These are phyloP conservation scores for Blastobasis lacticolella DNA, from an alignment of 2,888 invertebrate species.

Conservation along the genomic window DNA sequence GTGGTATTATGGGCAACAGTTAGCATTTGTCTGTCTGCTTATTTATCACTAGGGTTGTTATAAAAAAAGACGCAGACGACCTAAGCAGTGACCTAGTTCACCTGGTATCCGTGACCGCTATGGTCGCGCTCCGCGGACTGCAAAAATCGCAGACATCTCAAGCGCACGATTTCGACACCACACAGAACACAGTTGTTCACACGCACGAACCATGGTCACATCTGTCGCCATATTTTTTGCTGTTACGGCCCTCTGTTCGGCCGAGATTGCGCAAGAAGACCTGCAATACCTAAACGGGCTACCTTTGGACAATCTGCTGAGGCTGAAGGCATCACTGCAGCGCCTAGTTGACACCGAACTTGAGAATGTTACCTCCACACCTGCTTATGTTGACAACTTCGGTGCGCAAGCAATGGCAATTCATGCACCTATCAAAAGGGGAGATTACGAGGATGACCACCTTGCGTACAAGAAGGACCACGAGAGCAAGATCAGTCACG, in stretches of 20 bases:
- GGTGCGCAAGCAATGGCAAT: constrained; percentile 63
- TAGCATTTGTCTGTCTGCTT: too few relatives aligned
- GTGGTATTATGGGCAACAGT: too few relatives aligned
- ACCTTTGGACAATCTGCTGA: constrained; percentile 79
- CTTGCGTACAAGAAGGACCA: constrained; percentile 48
- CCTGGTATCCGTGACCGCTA: constrained; percentile 32
- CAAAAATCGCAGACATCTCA: constrained; percentile 31
- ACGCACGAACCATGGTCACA: constrained; percentile 13
- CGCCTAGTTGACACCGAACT: constrained; percentile 37
- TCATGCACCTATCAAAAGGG: constrained; percentile 43
- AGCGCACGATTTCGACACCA: constrained; percentile 24
- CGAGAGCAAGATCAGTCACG: constrained; percentile 78
- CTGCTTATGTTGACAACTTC: constrained; percentile 38
- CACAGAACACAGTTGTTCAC: constrained; percentile 21
- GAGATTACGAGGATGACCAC: constrained; percentile 65
- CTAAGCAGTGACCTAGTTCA: constrained; percentile 23
- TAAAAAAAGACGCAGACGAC: neutral
- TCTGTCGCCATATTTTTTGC: neutral
- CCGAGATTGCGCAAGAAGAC: constrained; percentile 40
- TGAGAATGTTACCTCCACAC: constrained; percentile 34
- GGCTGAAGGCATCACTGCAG: constrained; percentile 67
- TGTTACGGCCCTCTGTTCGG: constrained; percentile 10
- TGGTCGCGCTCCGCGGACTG: constrained; percentile 48
- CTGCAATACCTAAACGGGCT: constrained; percentile 78
- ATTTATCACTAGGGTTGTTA: neutral